phyloP scores from a whole-genome alignment of 1,140 invertebrate genomes.

The Coenobita brevimanus region DNA sequence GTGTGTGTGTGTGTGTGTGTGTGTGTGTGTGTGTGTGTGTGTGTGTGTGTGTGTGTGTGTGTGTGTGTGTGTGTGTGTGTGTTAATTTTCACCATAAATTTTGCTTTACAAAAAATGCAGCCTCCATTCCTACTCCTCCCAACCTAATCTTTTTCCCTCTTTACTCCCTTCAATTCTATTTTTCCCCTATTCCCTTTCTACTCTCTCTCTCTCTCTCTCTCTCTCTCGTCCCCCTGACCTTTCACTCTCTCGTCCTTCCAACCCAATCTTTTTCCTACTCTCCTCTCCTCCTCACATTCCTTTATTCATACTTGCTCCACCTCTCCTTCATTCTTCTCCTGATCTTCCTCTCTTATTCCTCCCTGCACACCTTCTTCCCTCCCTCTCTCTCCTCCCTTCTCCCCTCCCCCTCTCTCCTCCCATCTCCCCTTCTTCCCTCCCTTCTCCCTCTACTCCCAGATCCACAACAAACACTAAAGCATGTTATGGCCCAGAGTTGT shows the following conservation, averaged over 20 bases:
- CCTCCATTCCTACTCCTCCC: not conserved
- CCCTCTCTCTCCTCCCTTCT: not conserved
- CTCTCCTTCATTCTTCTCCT: not conserved
- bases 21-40: constrained; percentile 20
- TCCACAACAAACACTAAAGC: not conserved
- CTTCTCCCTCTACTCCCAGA: constrained; percentile 7
- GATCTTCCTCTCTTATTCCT: not conserved
- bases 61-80: constrained; percentile 7
- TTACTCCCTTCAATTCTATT: not conserved
- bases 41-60: constrained; percentile 26
- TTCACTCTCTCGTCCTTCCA: not conserved
- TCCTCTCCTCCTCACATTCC: too few species aligned
- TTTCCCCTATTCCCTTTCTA: not conserved
- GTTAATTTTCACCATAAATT: not conserved
- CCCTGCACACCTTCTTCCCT: not conserved
- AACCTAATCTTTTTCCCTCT: not conserved
- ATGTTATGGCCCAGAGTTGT: too few species aligned
- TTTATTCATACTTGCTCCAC: not conserved
- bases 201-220: not conserved
- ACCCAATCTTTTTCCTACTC: too few species aligned
- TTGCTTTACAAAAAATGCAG: not conserved
- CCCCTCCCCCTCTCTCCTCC: not conserved
- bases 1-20: constrained; percentile 15
- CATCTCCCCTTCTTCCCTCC: constrained; percentile 12
- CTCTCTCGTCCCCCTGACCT: not conserved